Conservation (phyloP, 2,797 vertebrate species). For the Poeciliopsis gracilis region DNA sequence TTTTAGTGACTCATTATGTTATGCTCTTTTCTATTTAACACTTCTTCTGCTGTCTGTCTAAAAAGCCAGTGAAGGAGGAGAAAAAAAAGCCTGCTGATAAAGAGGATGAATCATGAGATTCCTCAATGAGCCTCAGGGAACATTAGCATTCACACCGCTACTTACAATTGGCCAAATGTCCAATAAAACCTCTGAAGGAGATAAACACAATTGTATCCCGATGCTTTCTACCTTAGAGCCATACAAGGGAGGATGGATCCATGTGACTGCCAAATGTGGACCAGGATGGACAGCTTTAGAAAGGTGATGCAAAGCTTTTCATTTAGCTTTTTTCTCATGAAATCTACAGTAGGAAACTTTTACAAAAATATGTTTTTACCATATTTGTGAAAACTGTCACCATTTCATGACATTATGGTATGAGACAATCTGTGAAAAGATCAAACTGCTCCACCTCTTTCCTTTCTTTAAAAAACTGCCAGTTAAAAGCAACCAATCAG, state of each 20-base stretch:
- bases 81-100: not conserved
- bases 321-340: not conserved
- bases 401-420: no score
- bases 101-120: not conserved
- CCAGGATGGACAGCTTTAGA: not conserved
- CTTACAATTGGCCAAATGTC: not conserved
- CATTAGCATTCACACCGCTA: slow-evolving; percentile 1
- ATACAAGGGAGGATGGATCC: slow-evolving; percentile 1
- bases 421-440: no score
- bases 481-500: no score
- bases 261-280: not conserved
- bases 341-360: not conserved
- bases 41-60: not conserved
- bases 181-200: not conserved
- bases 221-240: not conserved
- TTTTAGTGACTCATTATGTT: not conserved
- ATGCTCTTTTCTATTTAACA: not conserved
- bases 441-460: no score
- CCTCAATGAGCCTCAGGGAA: not conserved
- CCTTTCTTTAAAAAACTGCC: no score
- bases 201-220: not conserved
- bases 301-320: not conserved
- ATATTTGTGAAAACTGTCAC: no score
- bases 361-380: no score
- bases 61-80: not conserved